These are phyloP conservation scores for Dolomedes plantarius DNA, from an alignment of 2,888 invertebrate genomes.

Conservation along the genomic window DNA sequence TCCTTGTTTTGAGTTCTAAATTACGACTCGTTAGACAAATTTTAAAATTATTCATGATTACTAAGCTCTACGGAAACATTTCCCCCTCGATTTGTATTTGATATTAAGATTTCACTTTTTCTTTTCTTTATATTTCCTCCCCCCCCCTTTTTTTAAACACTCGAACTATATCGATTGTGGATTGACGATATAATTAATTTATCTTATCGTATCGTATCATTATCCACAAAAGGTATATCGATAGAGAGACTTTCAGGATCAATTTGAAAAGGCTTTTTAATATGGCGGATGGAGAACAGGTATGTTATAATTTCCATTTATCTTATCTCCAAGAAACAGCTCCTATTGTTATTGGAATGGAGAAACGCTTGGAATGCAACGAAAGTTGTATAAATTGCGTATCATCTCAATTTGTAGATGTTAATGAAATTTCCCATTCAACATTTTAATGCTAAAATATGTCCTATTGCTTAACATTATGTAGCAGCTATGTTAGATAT, in stretches of 20 bases:
- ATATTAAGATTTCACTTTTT: too few relatives aligned
- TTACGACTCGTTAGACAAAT: too few relatives aligned
- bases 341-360: conserved; percentile 45
- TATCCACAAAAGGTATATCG: too few relatives aligned
- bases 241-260: not conserved
- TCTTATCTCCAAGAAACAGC: not conserved
- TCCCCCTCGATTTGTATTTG: too few relatives aligned
- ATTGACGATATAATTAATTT: too few relatives aligned
- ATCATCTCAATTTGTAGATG: not conserved
- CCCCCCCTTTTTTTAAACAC: too few relatives aligned
- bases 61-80: too few relatives aligned
- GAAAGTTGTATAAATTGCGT: not conserved
- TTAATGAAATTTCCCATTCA: conserved; percentile 63
- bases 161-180: too few relatives aligned
- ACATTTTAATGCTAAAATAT: conserved; percentile 53
- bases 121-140: too few relatives aligned
- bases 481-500: not conserved
- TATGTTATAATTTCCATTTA: conserved; percentile 33
- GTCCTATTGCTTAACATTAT: not conserved
- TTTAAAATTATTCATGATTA: too few relatives aligned
- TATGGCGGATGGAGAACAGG: conserved; percentile 51
- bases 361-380: conserved; percentile 12
- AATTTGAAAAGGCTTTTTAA: conserved; percentile 24
- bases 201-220: too few relatives aligned
- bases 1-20: too few relatives aligned